A percentile compares a stretch with the other conserved stretches of the same genome.
These are phyloP conservation scores for Diabrotica undecimpunctata DNA, from an alignment of 1,140 invertebrate species.

Conservation along the genomic window DNA sequence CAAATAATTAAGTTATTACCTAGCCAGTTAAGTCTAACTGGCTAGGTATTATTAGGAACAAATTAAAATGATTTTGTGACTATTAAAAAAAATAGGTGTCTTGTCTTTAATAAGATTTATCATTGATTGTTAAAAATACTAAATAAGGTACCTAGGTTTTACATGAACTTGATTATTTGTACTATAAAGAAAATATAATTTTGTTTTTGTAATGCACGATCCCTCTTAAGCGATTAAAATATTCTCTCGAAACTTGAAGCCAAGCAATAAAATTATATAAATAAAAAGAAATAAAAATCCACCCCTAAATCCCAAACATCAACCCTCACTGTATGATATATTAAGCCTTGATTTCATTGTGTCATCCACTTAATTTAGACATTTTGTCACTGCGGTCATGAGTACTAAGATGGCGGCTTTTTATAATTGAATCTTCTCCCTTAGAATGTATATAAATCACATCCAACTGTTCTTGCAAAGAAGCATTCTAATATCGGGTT, in stretches of 20 bases:
- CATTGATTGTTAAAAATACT: no score
- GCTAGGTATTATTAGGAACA: no score
- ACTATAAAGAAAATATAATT: no score
- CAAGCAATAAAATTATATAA: background rate
- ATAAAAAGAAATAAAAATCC: slow-evolving; percentile 1
- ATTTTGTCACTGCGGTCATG: slow-evolving; percentile 32
- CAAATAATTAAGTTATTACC: no score
- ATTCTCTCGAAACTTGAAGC: background rate
- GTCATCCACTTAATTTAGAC: slow-evolving; percentile 21
- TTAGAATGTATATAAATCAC: slow-evolving; percentile 30
- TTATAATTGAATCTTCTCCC: slow-evolving; percentile 34
- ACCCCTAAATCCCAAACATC: background rate
- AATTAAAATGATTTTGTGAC: no score
- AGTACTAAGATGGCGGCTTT: slow-evolving; percentile 39
- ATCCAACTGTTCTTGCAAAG: slow-evolving; percentile 21
- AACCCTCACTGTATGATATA: background rate
- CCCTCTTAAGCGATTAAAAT: no score
- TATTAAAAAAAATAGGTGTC: no score
- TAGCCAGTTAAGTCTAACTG: no score
- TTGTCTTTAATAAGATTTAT: no score
- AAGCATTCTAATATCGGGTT: slow-evolving; percentile 41
- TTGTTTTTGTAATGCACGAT: no score
- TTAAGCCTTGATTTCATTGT: slow-evolving; percentile 12
- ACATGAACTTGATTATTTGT: no score
- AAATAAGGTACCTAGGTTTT: no score